phyloP scores from a whole-genome alignment of 2,888 invertebrate species.

The Melitaea athalia region DNA sequence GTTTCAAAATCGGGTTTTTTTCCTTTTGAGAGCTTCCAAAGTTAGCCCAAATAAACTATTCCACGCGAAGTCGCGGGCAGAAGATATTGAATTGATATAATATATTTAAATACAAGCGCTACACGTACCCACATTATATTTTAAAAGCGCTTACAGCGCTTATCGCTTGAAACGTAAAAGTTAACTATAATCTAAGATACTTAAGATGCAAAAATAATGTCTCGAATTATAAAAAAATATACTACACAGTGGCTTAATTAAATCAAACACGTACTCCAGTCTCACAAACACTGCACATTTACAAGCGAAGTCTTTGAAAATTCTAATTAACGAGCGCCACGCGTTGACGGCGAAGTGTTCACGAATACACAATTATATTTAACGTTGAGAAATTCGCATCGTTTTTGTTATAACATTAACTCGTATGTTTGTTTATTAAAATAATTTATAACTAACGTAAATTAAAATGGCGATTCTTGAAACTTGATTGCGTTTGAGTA shows the following conservation, averaged over 20 bases:
- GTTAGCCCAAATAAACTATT: too few species aligned
- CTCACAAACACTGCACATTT: slow-evolving; percentile 5
- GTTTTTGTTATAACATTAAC: slow-evolving; percentile 2
- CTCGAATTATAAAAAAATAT: background rate
- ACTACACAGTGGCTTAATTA: background rate
- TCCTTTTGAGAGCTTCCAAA: too few species aligned
- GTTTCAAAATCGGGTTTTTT: too few species aligned
- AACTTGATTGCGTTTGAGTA: background rate
- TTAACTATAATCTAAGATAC: background rate
- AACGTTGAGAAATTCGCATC: slow-evolving; percentile 5
- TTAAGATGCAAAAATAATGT: background rate
- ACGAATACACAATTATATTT: slow-evolving; percentile 5
- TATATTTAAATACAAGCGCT: too few species aligned
- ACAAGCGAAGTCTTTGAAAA: slow-evolving; percentile 31
- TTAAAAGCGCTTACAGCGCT: too few species aligned
- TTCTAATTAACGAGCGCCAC: slow-evolving; percentile 35
- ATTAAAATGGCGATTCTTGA: background rate
- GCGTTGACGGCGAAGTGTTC: slow-evolving; percentile 1
- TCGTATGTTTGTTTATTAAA: slow-evolving; percentile 2
- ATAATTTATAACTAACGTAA: background rate
- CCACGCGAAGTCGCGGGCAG: too few species aligned
- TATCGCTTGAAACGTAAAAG: too few species aligned
- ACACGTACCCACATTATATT: too few species aligned
- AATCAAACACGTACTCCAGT: background rate
- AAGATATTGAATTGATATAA: too few species aligned